These are phyloP conservation scores for Callithrix jacchus DNA, from an alignment of 2,113 vertebrate genomes.

Conservation along the genomic window DNA sequence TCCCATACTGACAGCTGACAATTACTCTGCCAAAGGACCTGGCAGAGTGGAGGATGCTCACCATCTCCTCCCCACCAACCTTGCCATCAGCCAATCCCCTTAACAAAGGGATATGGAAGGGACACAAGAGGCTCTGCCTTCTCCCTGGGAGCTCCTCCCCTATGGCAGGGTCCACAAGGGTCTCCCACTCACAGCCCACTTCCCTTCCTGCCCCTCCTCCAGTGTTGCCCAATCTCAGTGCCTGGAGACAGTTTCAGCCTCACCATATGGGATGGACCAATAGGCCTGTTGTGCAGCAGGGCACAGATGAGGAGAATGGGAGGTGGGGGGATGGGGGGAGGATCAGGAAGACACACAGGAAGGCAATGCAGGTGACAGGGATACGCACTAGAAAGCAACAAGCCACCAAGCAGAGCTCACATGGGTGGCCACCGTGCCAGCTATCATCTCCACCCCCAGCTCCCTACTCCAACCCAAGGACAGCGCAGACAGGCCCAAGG, in stretches of 20 bases:
- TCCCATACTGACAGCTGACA: constrained; percentile 69
- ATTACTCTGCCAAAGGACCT: constrained; percentile 57
- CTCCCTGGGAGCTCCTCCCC: not conserved
- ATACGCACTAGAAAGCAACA: not conserved
- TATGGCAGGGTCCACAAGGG: not conserved
- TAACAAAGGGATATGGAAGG: not conserved
- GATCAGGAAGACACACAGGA: not conserved
- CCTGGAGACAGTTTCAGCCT: not conserved
- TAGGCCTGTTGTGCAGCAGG: not conserved
- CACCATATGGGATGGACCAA: not conserved
- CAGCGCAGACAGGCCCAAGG: not conserved
- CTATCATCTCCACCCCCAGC: not conserved
- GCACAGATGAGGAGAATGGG: not conserved
- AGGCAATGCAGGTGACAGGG: not conserved
- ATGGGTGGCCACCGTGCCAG: not conserved
- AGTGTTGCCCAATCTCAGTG: not conserved
- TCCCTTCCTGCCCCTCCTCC: not conserved
- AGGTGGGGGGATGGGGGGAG: not conserved
- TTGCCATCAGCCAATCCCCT: not conserved
- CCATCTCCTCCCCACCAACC: not conserved
- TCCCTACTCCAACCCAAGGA: not conserved
- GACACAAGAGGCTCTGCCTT: not conserved
- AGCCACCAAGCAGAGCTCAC: not conserved
- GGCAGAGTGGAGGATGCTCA: not conserved
- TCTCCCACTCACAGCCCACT: not conserved